Conservation (phyloP, 2,888 invertebrate genomes). For the Agonopterix subpropinquella region DNA sequence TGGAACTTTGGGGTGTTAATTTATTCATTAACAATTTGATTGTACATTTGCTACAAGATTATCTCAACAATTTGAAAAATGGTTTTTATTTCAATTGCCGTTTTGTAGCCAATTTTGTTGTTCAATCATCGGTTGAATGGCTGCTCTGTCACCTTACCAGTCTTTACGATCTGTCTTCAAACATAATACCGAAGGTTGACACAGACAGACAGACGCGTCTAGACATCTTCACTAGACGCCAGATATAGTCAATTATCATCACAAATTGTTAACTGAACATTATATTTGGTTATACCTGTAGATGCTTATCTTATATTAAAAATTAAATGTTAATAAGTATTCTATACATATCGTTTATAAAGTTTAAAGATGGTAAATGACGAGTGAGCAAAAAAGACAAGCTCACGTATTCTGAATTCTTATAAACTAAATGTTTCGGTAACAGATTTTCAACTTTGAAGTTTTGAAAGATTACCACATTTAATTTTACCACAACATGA, state of each 20-base stretch:
- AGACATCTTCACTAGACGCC: background rate
- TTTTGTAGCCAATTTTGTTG: background rate
- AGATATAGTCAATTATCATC: background rate
- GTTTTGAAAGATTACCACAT: background rate
- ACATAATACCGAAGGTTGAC: slow-evolving; percentile 1
- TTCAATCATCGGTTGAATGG: slow-evolving; percentile 3
- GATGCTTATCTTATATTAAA: too few relatives aligned
- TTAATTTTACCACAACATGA: slow-evolving; percentile 12
- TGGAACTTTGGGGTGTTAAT: too few relatives aligned
- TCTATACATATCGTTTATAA: background rate
- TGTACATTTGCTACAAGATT: too few relatives aligned
- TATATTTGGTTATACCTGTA: background rate
- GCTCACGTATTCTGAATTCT: too few relatives aligned
- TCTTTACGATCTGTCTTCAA: slow-evolving; percentile 25
- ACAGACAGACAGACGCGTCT: slow-evolving; percentile 3
- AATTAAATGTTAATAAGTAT: too few relatives aligned
- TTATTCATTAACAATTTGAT: too few relatives aligned
- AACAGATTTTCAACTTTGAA: too few relatives aligned
- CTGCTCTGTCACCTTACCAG: slow-evolving; percentile 3
- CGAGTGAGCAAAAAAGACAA: too few relatives aligned
- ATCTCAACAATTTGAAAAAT: too few relatives aligned
- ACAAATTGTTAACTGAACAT: background rate
- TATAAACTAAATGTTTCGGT: too few relatives aligned
- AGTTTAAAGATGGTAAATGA: background rate
- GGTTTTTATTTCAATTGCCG: too few relatives aligned